A percentile compares a stretch with the other conserved stretches of the same genome.
Evolutionary conservation across 2,888 invertebrate species (phyloP).

Genomic region (Exephanes ischioxanthus): DNA sequence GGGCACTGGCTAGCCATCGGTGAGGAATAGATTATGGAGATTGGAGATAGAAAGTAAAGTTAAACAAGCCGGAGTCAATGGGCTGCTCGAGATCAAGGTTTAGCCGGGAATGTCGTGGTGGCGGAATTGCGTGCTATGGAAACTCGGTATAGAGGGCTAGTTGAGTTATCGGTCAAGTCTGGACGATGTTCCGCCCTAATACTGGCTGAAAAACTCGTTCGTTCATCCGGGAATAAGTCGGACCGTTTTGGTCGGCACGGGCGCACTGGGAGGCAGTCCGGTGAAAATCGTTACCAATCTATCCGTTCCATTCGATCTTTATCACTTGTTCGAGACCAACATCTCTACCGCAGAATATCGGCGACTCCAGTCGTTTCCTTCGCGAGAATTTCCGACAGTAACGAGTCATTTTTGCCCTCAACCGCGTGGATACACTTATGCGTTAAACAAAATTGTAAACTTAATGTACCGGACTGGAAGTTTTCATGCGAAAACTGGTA

Average conservation of each 20-base stretch:
- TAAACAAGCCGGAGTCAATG: background rate
- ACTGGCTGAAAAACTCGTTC: background rate
- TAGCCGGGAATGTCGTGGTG: background rate
- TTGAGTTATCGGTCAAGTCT: background rate
- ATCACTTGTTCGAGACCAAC: slow-evolving; percentile 25
- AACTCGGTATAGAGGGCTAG: background rate
- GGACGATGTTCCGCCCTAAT: background rate
- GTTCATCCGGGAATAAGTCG: background rate
- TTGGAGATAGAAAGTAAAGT: slow-evolving; percentile 8
- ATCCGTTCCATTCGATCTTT: slow-evolving; percentile 10
- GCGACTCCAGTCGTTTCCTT: slow-evolving; percentile 52
- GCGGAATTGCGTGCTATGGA: background rate
- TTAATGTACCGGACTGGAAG: too few relatives aligned
- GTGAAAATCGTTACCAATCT: background rate
- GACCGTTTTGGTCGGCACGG: background rate
- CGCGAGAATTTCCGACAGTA: slow-evolving; percentile 32
- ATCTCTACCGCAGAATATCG: slow-evolving; percentile 32
- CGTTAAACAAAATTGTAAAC: background rate
- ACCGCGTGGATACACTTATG: background rate
- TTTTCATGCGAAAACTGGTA: too few relatives aligned
- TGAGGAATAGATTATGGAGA: background rate
- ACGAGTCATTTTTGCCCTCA: slow-evolving; percentile 38
- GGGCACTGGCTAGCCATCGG: background rate
- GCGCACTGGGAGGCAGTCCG: background rate
- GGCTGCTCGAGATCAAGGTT: background rate